These are phyloP conservation scores for Heliornis fulica DNA, from an alignment of 2,113 vertebrate genomes.

Conservation along the genomic window DNA sequence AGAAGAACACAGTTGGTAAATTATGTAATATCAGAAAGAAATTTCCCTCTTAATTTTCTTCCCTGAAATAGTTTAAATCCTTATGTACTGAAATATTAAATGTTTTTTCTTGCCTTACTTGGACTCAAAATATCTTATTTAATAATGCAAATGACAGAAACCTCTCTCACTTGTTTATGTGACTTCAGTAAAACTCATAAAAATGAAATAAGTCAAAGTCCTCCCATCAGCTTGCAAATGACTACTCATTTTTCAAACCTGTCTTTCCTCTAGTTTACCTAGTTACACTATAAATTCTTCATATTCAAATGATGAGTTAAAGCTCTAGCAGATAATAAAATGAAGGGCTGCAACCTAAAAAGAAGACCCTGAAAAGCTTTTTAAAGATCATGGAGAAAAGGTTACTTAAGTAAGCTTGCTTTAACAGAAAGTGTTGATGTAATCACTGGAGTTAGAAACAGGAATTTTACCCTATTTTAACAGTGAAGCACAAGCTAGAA, in stretches of 20 bases:
- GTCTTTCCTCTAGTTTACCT: not conserved
- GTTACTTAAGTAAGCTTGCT: not conserved
- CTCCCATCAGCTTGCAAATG: not conserved
- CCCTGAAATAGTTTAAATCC: not conserved
- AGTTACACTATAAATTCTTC: slow-evolving; percentile 3
- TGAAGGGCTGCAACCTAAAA: not conserved
- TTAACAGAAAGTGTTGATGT: not conserved
- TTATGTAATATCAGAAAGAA: not conserved
- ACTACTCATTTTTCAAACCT: slow-evolving; percentile 8
- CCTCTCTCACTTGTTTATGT: not conserved
- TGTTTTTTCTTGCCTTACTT: not conserved
- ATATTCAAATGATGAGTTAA: not conserved
- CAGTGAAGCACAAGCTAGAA: not conserved
- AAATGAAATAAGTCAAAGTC: not conserved
- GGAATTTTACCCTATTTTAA: not conserved
- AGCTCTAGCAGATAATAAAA: not conserved
- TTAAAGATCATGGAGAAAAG: not conserved
- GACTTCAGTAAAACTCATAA: slow-evolving; percentile 18
- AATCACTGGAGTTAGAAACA: not conserved
- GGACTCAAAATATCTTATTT: not conserved
- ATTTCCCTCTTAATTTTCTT: not conserved
- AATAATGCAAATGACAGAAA: not conserved
- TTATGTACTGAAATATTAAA: not conserved
- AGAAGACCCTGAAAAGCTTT: not conserved
- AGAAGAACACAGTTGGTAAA: not conserved